Base-by-base conservation (phyloP, 2,888 invertebrate species). In the Acanthococcus lagerstroemiae region DNA sequence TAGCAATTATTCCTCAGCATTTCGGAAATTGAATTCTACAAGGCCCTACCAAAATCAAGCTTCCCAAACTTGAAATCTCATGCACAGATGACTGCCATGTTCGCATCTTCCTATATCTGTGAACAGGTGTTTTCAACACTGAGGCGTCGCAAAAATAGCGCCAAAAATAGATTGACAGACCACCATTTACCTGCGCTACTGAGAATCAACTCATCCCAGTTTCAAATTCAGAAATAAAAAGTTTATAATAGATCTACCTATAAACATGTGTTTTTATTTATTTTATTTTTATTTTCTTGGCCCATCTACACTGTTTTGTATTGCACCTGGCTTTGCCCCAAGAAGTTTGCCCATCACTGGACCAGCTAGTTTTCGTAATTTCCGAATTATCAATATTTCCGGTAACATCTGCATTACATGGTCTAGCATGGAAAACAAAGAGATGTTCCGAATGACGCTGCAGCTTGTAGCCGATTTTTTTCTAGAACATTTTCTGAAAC, bases 291-390 rank as follows among this genome's bases (percentile, higher is more conserved):
- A 17, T 37, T 37, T 37, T 37, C 12, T 37, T n/a, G 48, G 48
- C 21, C 48, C 48, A 12, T 12, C 7, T 30, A 30, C 37, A 9
- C 12, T 30, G 7, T 12, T 9, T 30, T 30, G 6, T 30, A 9
- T 30, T 12, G 37, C 37, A 30, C 12, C 37, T 30, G 37, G 37
- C 37, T 12, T 12, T 6, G 48, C 48, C 48, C n/a, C n/a, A 19
- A 48, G 7, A 48, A 48, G n/a, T 48, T 48, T 48, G n/a, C 48
- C 48, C 48, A 48, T n/a, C 17, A 17, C 48, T 48, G 48, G 48
- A 12, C n/a, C n/a, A 48, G n/a, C 48, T 30, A 12, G 37, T n/a
- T n/a, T n/a, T n/a, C n/a, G n/a, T n/a, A n/a, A n/a, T n/a, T n/a
- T n/a, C n/a, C n/a, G n/a, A n/a, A n/a, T n/a, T n/a, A n/a, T n/a